A percentile compares a stretch with the other conserved stretches of the same genome.
phyloP scores from a whole-genome alignment of 2,113 vertebrate species.

The Harpagus bidentatus region DNA sequence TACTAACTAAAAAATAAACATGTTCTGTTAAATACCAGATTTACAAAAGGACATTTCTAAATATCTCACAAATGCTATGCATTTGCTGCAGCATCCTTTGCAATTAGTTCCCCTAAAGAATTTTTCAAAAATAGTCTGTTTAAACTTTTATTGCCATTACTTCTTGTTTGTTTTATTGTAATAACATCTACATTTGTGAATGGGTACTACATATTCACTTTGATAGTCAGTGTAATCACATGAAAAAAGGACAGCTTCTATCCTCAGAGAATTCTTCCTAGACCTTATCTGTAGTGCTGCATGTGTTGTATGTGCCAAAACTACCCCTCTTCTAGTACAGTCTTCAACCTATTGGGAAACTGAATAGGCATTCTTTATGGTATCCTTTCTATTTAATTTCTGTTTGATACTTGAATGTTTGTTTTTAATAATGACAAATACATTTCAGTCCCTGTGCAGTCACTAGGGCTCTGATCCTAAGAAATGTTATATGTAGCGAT shows the following conservation, averaged over 20 bases:
- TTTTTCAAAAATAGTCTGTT: neutral
- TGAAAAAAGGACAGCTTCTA: neutral
- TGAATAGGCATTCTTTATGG: neutral
- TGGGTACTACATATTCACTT: neutral
- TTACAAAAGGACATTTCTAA: neutral
- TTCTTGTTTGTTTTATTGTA: neutral
- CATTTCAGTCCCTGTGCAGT: neutral
- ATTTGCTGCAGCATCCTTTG: neutral
- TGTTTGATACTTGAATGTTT: neutral
- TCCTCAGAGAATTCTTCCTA: neutral
- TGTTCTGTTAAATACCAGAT: neutral
- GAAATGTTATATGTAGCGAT: neutral
- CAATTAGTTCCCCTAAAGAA: neutral
- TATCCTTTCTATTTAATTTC: neutral
- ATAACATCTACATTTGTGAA: accelerated
- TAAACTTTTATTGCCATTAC: neutral
- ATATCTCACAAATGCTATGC: neutral
- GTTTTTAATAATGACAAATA: neutral
- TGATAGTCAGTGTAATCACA: no score
- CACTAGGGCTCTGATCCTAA: neutral
- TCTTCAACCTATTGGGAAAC: neutral
- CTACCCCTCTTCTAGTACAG: neutral
- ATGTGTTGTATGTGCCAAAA: neutral
- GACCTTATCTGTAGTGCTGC: neutral
- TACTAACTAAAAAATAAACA: neutral